Evolutionary conservation across 2,888 invertebrate species (phyloP).

Genomic region (Drosophila tanythrix): DNA sequence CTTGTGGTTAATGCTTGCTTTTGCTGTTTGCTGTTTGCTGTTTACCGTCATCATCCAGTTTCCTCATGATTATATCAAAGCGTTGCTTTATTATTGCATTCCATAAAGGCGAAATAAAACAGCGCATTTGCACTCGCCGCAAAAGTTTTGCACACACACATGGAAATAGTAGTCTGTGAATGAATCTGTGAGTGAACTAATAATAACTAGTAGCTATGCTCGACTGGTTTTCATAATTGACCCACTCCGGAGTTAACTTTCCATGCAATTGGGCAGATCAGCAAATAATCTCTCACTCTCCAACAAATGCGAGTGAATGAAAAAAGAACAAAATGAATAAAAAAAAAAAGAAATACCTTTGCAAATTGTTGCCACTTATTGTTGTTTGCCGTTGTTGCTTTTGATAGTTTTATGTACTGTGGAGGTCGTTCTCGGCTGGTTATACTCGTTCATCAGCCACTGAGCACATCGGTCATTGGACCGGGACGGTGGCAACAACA

Average conservation of each 20-base stretch:
- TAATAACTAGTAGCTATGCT: constrained; percentile 23
- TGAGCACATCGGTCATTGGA: constrained; percentile 74
- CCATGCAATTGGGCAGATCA: constrained; percentile 64
- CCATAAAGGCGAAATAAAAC: constrained; percentile 10
- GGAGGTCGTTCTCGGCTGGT: constrained; percentile 75
- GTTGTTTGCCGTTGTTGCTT: constrained; percentile 24
- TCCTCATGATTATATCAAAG: constrained; percentile 20
- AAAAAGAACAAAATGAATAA: constrained; percentile 7
- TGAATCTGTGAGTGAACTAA: constrained; percentile 7
- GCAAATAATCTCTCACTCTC: constrained; percentile 27
- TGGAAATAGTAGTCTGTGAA: constrained; percentile 8
- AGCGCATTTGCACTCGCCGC: constrained; percentile 14
- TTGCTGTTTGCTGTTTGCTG: constrained; percentile 4
- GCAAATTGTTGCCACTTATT: constrained; percentile 49
- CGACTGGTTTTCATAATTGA: constrained; percentile 66
- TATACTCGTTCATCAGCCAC: constrained; percentile 64
- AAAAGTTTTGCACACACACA: constrained; percentile 2
- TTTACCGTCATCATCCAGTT: constrained; percentile 6
- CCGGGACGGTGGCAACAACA: constrained; percentile 58
- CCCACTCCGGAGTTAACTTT: constrained; percentile 64
- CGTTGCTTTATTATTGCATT: constrained; percentile 16
- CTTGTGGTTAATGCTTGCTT: not conserved
- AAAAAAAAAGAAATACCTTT: constrained; percentile 34
- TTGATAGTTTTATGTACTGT: constrained; percentile 58
- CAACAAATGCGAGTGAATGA: constrained; percentile 15